Percentiles rank a stretch among this genome's conserved stretches.
Conservation (phyloP, 2,797 vertebrate species). For the Uromys caudimaculatus region DNA sequence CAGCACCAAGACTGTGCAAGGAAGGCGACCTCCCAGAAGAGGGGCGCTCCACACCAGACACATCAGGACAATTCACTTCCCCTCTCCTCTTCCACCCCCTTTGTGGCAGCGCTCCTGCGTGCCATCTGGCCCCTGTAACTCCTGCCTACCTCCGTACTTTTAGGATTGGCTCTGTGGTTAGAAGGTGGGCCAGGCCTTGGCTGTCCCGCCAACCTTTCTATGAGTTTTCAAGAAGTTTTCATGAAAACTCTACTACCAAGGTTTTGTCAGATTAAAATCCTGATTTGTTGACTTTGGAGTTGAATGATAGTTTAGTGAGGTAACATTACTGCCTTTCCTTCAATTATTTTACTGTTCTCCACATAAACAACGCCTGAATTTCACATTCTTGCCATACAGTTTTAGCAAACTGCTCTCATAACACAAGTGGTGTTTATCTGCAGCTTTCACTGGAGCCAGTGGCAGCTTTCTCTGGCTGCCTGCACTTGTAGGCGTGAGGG, state of each 20-base stretch:
- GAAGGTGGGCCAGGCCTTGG: neutral
- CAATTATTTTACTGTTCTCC: neutral
- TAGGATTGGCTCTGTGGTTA: neutral
- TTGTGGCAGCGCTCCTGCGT: neutral
- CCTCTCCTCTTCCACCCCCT: neutral
- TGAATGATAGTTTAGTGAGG: neutral
- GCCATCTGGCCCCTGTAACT: neutral
- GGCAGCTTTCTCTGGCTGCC: neutral
- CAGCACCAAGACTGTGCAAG: neutral
- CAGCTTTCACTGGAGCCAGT: neutral
- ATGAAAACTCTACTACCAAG: neutral
- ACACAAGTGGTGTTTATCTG: too few species aligned
- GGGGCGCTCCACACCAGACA: neutral
- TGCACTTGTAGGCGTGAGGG: neutral
- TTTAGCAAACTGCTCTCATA: neutral
- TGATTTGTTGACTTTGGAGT: neutral
- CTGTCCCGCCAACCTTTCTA: neutral
- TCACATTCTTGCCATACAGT: neutral
- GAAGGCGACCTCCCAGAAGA: too few species aligned
- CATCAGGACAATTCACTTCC: neutral
- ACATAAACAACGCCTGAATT: neutral
- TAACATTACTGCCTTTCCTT: neutral
- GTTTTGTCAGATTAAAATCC: neutral
- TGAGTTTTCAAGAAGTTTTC: neutral
- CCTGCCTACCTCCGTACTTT: neutral